These are phyloP conservation scores for Torymus aiolomorphi DNA, from an alignment of 2,888 invertebrate genomes.

Conservation along the genomic window DNA sequence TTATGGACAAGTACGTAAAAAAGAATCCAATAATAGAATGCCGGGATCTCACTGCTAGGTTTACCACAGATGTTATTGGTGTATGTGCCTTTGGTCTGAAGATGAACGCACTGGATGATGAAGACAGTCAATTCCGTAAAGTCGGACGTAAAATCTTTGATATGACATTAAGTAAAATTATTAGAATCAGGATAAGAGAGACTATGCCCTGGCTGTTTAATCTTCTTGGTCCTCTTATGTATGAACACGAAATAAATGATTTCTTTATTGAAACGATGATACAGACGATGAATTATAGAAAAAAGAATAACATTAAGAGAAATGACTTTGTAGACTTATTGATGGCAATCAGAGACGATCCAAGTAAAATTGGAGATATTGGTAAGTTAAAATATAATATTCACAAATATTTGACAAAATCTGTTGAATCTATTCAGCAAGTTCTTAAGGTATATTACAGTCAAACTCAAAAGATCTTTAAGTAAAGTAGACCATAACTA, in stretches of 20 bases:
- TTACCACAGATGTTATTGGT: conserved; percentile 75
- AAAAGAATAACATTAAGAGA: conserved; percentile 71
- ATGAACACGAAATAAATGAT: conserved; percentile 60
- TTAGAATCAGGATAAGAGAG: conserved; percentile 51
- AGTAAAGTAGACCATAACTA: too few species aligned
- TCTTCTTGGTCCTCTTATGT: conserved; percentile 58
- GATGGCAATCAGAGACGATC: conserved; percentile 67
- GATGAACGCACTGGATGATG: conserved; percentile 68
- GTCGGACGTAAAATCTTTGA: conserved; percentile 68
- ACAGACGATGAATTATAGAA: conserved; percentile 71
- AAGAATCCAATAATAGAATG: conserved; percentile 60
- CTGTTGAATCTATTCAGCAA: too few species aligned
- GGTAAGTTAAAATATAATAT: too few species aligned
- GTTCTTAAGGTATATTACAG: too few species aligned
- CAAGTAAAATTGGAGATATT: conserved; percentile 62
- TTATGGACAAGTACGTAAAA: conserved; percentile 67
- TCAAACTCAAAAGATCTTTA: too few species aligned
- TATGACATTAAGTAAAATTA: conserved; percentile 28
- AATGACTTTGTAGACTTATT: conserved; percentile 76
- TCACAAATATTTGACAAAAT: too few species aligned
- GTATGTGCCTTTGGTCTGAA: conserved; percentile 74
- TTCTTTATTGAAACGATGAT: conserved; percentile 69
- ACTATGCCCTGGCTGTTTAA: conserved; percentile 60
- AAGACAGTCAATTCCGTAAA: conserved; percentile 69
- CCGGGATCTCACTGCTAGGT: conserved; percentile 70